Conservation (phyloP, 2,113 vertebrate genomes). For the Triplophysa tibetana region DNA sequence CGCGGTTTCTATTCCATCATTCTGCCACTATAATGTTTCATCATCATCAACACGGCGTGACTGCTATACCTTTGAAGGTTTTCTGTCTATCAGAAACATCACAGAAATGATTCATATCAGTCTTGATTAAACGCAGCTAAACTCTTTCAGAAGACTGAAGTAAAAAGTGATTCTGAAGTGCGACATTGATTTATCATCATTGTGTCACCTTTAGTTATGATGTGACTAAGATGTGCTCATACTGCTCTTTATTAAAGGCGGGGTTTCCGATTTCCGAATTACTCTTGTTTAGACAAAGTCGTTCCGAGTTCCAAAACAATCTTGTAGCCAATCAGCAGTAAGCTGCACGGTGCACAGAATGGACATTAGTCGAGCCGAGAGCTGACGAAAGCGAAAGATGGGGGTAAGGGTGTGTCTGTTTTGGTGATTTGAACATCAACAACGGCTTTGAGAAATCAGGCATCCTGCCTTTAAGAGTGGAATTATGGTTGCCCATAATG, state of each 20-base stretch:
- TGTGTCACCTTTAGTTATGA: background rate
- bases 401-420: too few relatives aligned
- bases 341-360: too few relatives aligned
- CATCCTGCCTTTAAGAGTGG: too few relatives aligned
- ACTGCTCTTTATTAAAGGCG: background rate
- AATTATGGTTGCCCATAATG: background rate
- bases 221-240: background rate
- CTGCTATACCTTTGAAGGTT: background rate
- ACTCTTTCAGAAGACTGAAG: background rate
- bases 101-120: background rate
- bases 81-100: background rate
- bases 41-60: background rate
- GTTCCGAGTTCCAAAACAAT: too few relatives aligned
- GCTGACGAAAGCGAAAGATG: too few relatives aligned
- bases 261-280: too few relatives aligned
- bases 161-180: conserved; percentile 5
- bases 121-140: background rate
- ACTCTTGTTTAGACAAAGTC: too few relatives aligned
- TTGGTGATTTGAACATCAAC: too few relatives aligned
- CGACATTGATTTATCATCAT: background rate
- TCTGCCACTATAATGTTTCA: conserved; percentile 2
- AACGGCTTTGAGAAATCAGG: too few relatives aligned
- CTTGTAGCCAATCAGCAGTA: too few relatives aligned
- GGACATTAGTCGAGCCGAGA: too few relatives aligned
- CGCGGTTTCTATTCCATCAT: background rate